phyloP scores from a whole-genome alignment of 2,113 vertebrate species.

The Callocephalon fimbriatum region DNA sequence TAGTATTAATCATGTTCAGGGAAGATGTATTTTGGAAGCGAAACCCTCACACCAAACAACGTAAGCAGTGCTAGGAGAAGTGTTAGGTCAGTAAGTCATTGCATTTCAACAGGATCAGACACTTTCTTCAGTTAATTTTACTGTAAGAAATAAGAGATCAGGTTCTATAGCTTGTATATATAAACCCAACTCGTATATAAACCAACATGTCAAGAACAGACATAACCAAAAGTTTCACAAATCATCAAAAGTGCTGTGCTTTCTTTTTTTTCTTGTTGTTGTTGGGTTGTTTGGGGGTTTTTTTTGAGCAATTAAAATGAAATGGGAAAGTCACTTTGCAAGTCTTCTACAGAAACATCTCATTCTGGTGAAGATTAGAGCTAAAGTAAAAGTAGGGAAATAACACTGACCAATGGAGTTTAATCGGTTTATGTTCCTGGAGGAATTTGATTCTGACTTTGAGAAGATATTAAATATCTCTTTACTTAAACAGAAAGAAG shows the following conservation, averaged over 20 bases:
- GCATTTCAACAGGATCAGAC: constrained; percentile 61
- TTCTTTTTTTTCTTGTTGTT: constrained; percentile 41
- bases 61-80: constrained; percentile 64
- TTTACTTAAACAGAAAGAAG: constrained; percentile 83
- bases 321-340: constrained; percentile 72
- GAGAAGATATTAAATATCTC: constrained; percentile 78
- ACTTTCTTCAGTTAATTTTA: constrained; percentile 63
- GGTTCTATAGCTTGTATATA: constrained; percentile 56
- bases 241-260: constrained; percentile 82
- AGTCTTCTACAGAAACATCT: constrained; percentile 71
- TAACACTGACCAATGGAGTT: constrained; percentile 74
- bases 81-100: constrained; percentile 61
- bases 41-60: constrained; percentile 68
- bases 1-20: constrained; percentile 39
- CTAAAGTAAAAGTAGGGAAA: constrained; percentile 69
- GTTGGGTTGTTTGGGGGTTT: background rate
- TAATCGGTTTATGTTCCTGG: constrained; percentile 65
- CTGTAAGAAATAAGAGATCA: constrained; percentile 66
- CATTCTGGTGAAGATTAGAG: constrained; percentile 63
- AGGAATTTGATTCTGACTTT: constrained; percentile 76
- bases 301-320: constrained; percentile 51
- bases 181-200: constrained; percentile 66
- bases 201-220: constrained; percentile 75
- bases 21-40: constrained; percentile 69
- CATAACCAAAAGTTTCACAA: constrained; percentile 67